These are phyloP conservation scores for Aphaenogaster floridana DNA, from an alignment of 1,140 invertebrate genomes.

Conservation along the genomic window DNA sequence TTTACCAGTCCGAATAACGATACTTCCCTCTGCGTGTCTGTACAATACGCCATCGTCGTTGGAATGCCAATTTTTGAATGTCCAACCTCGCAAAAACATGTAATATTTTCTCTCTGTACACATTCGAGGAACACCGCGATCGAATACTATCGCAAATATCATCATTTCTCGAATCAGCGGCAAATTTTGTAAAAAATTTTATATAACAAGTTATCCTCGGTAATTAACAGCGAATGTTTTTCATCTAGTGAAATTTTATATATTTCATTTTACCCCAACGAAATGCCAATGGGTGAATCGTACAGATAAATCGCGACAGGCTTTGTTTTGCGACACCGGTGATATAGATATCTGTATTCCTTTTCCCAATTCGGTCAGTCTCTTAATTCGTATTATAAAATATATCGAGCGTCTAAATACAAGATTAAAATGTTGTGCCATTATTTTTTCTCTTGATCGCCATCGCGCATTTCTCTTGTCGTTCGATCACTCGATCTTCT, in stretches of 20 bases:
- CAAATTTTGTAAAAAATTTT: slow-evolving; percentile 29
- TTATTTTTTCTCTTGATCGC: neutral
- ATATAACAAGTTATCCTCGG: neutral
- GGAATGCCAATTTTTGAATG: slow-evolving; percentile 23
- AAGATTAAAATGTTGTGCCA: slow-evolving; percentile 6
- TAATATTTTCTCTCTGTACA: neutral
- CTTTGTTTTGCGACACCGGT: neutral
- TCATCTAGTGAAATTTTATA: slow-evolving; percentile 18
- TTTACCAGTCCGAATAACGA: slow-evolving; percentile 42
- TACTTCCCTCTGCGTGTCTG: neutral
- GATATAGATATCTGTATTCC: slow-evolving; percentile 24
- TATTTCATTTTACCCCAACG: slow-evolving; percentile 8
- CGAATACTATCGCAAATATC: slow-evolving; percentile 9
- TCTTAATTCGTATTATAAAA: slow-evolving; percentile 60
- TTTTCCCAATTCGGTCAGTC: slow-evolving; percentile 57
- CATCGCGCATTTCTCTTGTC: neutral
- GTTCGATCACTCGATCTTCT: slow-evolving; percentile 46
- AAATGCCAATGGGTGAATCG: slow-evolving; percentile 30
- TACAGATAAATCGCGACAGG: slow-evolving; percentile 15
- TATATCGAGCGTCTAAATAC: slow-evolving; percentile 18
- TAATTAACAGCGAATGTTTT: slow-evolving; percentile 21
- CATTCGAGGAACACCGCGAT: neutral
- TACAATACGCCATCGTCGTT: neutral
- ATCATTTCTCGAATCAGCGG: slow-evolving; percentile 12
- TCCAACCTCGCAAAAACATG: slow-evolving; percentile 6